These are phyloP conservation scores for Cyprinodon variegatus DNA, from an alignment of 2,113 vertebrate species.

Conservation along the genomic window DNA sequence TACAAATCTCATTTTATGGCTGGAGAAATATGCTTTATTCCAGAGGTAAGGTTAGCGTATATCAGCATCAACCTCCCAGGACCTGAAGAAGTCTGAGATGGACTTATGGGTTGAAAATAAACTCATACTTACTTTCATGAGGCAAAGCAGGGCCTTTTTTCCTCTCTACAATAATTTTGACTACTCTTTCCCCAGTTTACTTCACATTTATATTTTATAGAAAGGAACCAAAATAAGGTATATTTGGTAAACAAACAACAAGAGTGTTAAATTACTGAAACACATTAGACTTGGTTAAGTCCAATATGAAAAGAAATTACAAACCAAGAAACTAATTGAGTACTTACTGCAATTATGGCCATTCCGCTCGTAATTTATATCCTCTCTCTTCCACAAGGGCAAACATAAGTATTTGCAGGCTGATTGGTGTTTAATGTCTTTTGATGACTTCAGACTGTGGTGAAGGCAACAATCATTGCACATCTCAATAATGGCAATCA, in stretches of 20 bases:
- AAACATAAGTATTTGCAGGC: slow-evolving; percentile 28
- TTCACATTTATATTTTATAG: slow-evolving; percentile 14
- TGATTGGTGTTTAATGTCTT: slow-evolving; percentile 22
- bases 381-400: slow-evolving; percentile 35
- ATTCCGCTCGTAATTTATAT: slow-evolving; percentile 30
- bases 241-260: background rate
- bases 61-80: slow-evolving; percentile 2
- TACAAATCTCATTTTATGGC: slow-evolving; percentile 30
- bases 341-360: slow-evolving; percentile 6
- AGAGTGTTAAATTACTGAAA: slow-evolving; percentile 10
- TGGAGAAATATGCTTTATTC: slow-evolving; percentile 19
- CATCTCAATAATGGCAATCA: slow-evolving; percentile 47
- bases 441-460: slow-evolving; percentile 20
- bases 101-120: too few species aligned
- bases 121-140: slow-evolving; percentile 43
- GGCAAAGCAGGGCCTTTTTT: slow-evolving; percentile 8
- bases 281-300: slow-evolving; percentile 9
- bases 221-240: slow-evolving; percentile 12
- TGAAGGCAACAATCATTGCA: slow-evolving; percentile 45
- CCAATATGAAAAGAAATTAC: slow-evolving; percentile 13
- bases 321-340: slow-evolving; percentile 21
- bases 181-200: background rate
- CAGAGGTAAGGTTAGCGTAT: slow-evolving; percentile 15
- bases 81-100: slow-evolving; percentile 8
- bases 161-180: too few species aligned